phyloP scores from a whole-genome alignment of 2,797 vertebrate species.

The Eurystomus glaucurus region DNA sequence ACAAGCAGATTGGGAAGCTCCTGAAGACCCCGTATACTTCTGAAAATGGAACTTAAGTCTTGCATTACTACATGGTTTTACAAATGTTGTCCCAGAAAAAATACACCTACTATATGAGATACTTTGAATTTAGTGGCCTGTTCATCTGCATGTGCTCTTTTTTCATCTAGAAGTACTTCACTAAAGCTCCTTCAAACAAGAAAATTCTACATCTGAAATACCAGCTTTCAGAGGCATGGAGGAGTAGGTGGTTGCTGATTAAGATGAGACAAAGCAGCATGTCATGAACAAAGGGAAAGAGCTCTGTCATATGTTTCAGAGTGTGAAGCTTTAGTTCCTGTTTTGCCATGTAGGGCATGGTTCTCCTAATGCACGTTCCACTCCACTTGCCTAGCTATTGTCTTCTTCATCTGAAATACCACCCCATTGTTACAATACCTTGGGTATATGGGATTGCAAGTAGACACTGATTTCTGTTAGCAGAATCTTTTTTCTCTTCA shows the following conservation, averaged over 20 bases:
- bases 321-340: conserved; percentile 35
- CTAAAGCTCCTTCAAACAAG: neutral
- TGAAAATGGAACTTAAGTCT: neutral
- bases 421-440: neutral
- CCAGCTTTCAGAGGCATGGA: neutral
- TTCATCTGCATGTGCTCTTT: neutral
- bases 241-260: neutral
- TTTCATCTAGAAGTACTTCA: neutral
- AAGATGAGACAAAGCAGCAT: neutral
- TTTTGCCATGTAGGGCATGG: accelerated
- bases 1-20: neutral
- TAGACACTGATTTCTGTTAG: neutral
- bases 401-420: neutral
- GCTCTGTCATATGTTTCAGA: neutral
- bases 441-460: neutral
- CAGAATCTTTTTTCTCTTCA: neutral
- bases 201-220: neutral
- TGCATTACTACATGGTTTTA: neutral
- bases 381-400: neutral
- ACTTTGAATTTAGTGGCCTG: neutral
- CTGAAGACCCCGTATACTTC: neutral
- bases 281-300: neutral
- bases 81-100: neutral
- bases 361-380: neutral
- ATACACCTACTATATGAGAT: neutral